Conservation (phyloP, 2,113 vertebrate species). For the Saguinus imperator region DNA sequence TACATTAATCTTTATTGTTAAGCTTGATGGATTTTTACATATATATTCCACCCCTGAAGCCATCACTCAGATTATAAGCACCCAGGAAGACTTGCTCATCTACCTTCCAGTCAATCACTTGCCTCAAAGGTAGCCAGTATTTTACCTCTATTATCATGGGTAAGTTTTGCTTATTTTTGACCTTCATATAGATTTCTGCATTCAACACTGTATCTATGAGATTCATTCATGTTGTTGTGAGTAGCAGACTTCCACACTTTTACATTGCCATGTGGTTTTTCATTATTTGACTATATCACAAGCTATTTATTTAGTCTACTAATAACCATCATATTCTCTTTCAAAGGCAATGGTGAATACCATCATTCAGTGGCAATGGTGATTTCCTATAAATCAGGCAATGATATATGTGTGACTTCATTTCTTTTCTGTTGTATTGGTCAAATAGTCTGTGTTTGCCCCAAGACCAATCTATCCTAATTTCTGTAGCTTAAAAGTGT, state of each 20-base stretch:
- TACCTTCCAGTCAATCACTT: background rate
- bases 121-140: background rate
- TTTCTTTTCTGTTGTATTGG: background rate
- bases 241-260: background rate
- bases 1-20: background rate
- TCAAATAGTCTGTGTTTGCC: background rate
- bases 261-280: background rate
- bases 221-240: background rate
- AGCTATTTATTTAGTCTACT: background rate
- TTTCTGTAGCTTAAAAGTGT: conserved; percentile 25
- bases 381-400: background rate
- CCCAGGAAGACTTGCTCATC: background rate
- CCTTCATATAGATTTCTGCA: background rate
- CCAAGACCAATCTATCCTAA: background rate
- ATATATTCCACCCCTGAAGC: background rate
- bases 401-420: background rate
- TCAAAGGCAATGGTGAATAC: background rate
- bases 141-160: background rate
- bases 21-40: background rate
- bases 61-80: conserved; percentile 3
- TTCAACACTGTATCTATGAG: background rate
- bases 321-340: background rate
- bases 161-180: background rate
- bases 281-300: background rate
- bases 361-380: background rate